phyloP scores from a whole-genome alignment of 2,888 invertebrate genomes.

The Sinelater perroti region DNA sequence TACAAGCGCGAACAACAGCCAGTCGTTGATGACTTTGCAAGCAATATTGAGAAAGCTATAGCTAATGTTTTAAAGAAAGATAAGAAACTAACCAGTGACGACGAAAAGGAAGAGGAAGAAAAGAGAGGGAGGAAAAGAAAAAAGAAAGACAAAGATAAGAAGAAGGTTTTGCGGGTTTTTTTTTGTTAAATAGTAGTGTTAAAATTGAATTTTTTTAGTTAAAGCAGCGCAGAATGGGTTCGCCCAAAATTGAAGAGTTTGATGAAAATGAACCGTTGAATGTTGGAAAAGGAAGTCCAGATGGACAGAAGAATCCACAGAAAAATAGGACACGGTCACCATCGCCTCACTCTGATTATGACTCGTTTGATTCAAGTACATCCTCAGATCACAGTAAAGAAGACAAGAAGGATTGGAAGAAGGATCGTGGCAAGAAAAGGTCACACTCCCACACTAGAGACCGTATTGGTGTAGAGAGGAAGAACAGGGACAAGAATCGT shows the following conservation, averaged over 20 bases:
- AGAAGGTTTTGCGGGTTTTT: slow-evolving; percentile 58
- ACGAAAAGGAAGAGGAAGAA: slow-evolving; percentile 62
- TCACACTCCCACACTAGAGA: slow-evolving; percentile 34
- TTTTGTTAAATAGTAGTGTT: not conserved
- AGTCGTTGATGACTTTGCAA: slow-evolving; percentile 76
- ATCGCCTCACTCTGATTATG: slow-evolving; percentile 55
- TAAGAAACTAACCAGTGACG: slow-evolving; percentile 58
- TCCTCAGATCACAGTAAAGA: slow-evolving; percentile 55
- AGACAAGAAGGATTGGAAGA: slow-evolving; percentile 33
- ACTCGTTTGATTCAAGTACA: slow-evolving; percentile 68
- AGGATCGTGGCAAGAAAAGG: slow-evolving; percentile 24
- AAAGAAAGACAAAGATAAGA: slow-evolving; percentile 64
- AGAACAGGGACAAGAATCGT: slow-evolving; percentile 41
- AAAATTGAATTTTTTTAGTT: slow-evolving; percentile 10
- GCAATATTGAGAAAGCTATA: slow-evolving; percentile 80
- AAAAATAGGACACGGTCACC: slow-evolving; percentile 42
- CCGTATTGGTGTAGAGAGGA: slow-evolving; percentile 39
- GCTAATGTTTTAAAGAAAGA: slow-evolving; percentile 78
- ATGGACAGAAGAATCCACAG: slow-evolving; percentile 20
- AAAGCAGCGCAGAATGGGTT: slow-evolving; percentile 64
- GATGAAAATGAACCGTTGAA: slow-evolving; percentile 85
- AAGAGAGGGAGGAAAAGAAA: slow-evolving; percentile 67
- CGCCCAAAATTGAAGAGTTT: slow-evolving; percentile 61
- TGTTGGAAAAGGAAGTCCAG: slow-evolving; percentile 79
- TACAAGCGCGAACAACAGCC: slow-evolving; percentile 50